Conservation (phyloP, 1,140 invertebrate genomes). For the Apis laboriosa region DNA sequence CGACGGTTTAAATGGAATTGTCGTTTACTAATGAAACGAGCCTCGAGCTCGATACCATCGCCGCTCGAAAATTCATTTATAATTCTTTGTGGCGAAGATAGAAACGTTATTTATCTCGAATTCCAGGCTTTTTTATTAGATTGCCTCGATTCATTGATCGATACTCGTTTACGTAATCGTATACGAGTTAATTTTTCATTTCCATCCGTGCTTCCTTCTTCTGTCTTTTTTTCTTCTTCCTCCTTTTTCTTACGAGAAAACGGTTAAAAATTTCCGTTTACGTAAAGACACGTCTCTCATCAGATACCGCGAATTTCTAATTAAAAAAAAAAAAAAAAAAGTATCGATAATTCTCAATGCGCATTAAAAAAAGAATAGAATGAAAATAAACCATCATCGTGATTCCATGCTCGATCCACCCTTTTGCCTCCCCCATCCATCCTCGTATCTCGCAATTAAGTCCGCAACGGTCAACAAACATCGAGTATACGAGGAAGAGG, state of each 20-base stretch:
- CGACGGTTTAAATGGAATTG: conserved; percentile 35
- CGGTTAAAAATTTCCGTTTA: too few relatives aligned
- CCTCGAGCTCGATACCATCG: conserved; percentile 20
- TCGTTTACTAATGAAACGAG: conserved; percentile 31
- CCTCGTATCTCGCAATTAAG: neutral
- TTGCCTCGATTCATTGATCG: neutral
- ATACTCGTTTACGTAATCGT: neutral
- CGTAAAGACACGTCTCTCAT: too few relatives aligned
- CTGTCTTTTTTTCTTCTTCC: neutral
- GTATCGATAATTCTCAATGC: too few relatives aligned
- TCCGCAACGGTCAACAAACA: neutral
- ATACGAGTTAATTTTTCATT: neutral
- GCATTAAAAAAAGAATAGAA: too few relatives aligned
- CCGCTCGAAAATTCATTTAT: conserved; percentile 27
- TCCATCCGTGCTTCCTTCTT: neutral
- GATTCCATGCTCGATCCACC: neutral
- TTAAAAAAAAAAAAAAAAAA: too few relatives aligned
- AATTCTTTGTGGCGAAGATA: neutral
- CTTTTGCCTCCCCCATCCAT: neutral
- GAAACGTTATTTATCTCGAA: conserved; percentile 7
- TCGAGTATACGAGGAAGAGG: too few relatives aligned
- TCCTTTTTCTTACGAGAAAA: too few relatives aligned
- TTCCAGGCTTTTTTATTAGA: neutral
- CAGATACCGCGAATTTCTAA: too few relatives aligned
- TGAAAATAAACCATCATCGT: too few relatives aligned